Evolutionary conservation across 2,113 vertebrate genomes (phyloP).

Genomic region (Hydrochoerus hydrochaeris): DNA sequence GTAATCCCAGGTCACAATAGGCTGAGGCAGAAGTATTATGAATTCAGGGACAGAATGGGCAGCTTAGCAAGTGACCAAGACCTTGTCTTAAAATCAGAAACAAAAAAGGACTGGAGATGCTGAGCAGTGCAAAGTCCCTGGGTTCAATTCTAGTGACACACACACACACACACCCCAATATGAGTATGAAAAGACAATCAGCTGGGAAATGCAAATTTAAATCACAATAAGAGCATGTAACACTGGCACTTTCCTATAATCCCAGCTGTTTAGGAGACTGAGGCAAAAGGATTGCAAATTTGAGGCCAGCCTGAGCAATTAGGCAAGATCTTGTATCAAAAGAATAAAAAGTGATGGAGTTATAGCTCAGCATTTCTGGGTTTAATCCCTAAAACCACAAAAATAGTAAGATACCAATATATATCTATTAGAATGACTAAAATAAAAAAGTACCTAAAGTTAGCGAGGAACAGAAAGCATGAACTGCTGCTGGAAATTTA

Average conservation of each 20-base stretch:
- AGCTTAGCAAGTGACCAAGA: too few species aligned
- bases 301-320: neutral
- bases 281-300: neutral
- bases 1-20: too few species aligned
- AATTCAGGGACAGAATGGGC: too few species aligned
- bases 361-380: neutral
- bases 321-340: neutral
- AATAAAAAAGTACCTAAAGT: neutral
- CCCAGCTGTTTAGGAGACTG: neutral
- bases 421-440: neutral
- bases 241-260: neutral
- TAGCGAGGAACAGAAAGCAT: neutral
- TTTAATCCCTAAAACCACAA: neutral
- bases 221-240: too few species aligned
- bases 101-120: too few species aligned
- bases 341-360: neutral
- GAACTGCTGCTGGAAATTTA: neutral
- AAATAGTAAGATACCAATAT: neutral
- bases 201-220: too few species aligned
- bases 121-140: neutral
- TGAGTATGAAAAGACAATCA: too few species aligned
- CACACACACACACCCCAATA: too few species aligned
- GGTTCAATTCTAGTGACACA: neutral
- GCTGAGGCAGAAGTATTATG: too few species aligned
- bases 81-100: too few species aligned